These are phyloP conservation scores for Colletes latitarsis DNA, from an alignment of 1,140 invertebrate species.

Conservation along the genomic window DNA sequence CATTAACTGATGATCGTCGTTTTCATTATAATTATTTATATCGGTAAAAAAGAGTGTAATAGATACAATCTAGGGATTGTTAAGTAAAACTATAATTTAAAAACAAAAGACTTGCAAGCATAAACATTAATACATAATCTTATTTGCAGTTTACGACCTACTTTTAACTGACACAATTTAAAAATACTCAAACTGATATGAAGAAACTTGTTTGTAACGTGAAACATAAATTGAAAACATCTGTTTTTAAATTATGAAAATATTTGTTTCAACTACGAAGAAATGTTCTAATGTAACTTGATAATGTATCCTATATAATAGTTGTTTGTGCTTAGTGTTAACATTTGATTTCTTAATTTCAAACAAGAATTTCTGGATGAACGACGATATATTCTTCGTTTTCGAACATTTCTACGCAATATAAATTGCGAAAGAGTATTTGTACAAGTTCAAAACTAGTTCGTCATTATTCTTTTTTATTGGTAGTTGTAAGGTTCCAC, in stretches of 20 bases:
- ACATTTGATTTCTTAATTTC: not conserved
- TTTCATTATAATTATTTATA: not conserved
- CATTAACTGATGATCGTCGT: not conserved
- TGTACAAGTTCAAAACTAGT: not conserved
- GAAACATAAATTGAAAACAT: not conserved
- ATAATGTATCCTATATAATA: not conserved
- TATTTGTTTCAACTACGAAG: too few relatives aligned
- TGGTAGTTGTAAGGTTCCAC: slow-evolving; percentile 6
- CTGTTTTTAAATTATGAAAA: too few relatives aligned
- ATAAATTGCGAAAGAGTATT: not conserved
- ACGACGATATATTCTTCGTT: not conserved
- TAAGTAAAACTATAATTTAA: too few relatives aligned
- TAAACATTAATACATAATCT: too few relatives aligned
- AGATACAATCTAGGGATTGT: too few relatives aligned
- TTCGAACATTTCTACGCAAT: not conserved
- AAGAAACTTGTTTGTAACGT: not conserved
- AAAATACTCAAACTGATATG: too few relatives aligned
- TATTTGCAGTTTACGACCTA: too few relatives aligned
- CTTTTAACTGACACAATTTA: too few relatives aligned
- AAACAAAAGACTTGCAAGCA: too few relatives aligned
- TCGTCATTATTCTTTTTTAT: slow-evolving; percentile 7
- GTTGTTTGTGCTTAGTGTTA: not conserved
- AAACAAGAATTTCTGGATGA: not conserved
- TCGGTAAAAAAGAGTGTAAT: not conserved
- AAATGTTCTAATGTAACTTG: too few relatives aligned